Percentiles rank a stretch among this genome's conserved stretches.
phyloP scores from a whole-genome alignment of 2,888 invertebrate species.

The Prostheceraeus crozeri region DNA sequence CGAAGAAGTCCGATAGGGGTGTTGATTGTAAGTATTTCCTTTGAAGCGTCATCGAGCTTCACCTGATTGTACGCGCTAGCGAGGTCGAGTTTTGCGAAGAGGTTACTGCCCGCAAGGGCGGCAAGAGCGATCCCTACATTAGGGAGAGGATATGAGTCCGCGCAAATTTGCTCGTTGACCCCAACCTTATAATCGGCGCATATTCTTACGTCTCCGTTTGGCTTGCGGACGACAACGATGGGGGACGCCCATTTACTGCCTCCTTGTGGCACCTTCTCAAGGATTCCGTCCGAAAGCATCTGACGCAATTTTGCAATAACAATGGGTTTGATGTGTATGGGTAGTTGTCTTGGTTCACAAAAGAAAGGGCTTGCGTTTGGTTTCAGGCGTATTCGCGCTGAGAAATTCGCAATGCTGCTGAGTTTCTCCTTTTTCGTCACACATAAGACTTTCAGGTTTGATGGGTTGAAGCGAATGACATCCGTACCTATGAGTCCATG shows the following conservation, averaged over 20 bases:
- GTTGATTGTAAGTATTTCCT: constrained; percentile 28
- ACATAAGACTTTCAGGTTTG: no score
- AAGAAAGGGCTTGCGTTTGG: neutral
- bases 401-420: no score
- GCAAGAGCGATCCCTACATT: constrained; percentile 26
- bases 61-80: constrained; percentile 30
- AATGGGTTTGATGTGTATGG: constrained; percentile 19
- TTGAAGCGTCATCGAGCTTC: constrained; percentile 28
- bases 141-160: constrained; percentile 25
- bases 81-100: constrained; percentile 25
- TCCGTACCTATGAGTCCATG: no score
- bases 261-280: no score
- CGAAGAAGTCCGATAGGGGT: constrained; percentile 29
- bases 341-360: constrained; percentile 12
- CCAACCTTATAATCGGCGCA: constrained; percentile 29
- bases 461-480: no score
- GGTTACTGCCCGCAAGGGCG: constrained; percentile 23
- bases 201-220: neutral
- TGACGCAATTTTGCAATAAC: neutral
- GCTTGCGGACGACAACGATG: constrained; percentile 11
- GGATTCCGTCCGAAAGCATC: no score
- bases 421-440: no score
- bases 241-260: constrained; percentile 29
- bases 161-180: constrained; percentile 25
- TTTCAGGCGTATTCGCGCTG: constrained; percentile 5